These are phyloP conservation scores for Poecile atricapillus DNA, from an alignment of 2,113 vertebrate genomes.

Conservation along the genomic window DNA sequence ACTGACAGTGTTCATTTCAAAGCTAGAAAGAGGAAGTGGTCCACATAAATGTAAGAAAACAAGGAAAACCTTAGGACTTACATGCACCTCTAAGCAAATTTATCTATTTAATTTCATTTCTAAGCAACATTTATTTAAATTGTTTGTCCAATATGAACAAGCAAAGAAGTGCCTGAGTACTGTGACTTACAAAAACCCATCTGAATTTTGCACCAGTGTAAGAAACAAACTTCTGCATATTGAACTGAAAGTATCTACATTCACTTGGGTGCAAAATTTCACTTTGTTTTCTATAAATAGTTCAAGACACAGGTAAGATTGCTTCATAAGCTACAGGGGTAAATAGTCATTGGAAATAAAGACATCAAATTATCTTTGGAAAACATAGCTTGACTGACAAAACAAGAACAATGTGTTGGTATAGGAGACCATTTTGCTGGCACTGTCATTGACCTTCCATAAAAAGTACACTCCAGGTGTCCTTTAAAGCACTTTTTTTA, in stretches of 20 bases:
- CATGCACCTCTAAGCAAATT: not conserved
- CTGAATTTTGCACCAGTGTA: not conserved
- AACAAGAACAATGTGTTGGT: not conserved
- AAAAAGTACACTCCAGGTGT: not conserved
- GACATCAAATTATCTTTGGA: not conserved
- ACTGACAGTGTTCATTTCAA: not conserved
- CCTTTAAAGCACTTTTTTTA: not conserved
- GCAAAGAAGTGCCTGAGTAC: not conserved
- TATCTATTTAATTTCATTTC: not conserved
- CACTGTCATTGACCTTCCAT: not conserved
- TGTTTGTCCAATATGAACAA: not conserved
- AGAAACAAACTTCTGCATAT: not conserved
- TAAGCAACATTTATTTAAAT: not conserved
- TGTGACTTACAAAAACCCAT: rapidly evolving
- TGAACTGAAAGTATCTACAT: not conserved
- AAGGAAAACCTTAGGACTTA: not conserved
- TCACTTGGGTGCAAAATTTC: not conserved
- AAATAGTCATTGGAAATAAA: not conserved
- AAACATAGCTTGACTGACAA: not conserved
- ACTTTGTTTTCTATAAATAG: not conserved
- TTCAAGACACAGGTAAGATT: not conserved
- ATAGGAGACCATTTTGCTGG: not conserved
- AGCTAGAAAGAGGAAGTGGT: not conserved
- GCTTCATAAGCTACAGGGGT: not conserved
- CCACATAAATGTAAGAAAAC: not conserved